phyloP scores from a whole-genome alignment of 2,888 invertebrate species.

The Agrochola litura region DNA sequence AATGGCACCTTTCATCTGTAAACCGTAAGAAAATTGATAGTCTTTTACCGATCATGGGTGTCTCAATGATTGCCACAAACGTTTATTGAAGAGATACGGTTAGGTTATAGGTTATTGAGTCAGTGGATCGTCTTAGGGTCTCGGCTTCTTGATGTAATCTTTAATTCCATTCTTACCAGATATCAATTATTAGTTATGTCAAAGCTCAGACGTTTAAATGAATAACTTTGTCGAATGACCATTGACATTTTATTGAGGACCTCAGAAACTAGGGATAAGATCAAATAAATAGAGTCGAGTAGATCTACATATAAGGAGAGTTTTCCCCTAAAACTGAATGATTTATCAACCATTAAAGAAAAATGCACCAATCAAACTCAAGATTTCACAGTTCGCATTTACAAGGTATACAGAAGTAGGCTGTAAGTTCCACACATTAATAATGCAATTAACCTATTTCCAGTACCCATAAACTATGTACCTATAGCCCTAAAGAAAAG shows the following conservation, averaged over 20 bases:
- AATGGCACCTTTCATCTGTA: no score
- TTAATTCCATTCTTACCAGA: not conserved
- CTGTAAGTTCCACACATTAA: conserved; percentile 16
- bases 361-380: not conserved
- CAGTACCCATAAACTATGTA: conserved; percentile 45
- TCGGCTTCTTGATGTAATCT: not conserved
- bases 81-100: not conserved
- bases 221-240: not conserved
- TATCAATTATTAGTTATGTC: not conserved
- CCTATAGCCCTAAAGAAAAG: conserved; percentile 45
- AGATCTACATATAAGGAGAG: not conserved
- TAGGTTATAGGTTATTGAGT: not conserved
- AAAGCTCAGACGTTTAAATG: no score
- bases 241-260: not conserved
- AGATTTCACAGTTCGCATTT: not conserved
- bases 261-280: not conserved
- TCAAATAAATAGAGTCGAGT: not conserved
- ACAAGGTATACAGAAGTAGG: not conserved
- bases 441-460: conserved; percentile 56
- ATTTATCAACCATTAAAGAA: not conserved
- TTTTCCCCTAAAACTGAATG: not conserved
- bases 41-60: no score
- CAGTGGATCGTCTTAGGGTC: not conserved
- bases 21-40: no score
- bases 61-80: no score